A percentile compares a stretch with the other conserved stretches of the same genome.
Evolutionary conservation across 2,113 vertebrate species (phyloP).

Genomic region (Trogon surrucura): DNA sequence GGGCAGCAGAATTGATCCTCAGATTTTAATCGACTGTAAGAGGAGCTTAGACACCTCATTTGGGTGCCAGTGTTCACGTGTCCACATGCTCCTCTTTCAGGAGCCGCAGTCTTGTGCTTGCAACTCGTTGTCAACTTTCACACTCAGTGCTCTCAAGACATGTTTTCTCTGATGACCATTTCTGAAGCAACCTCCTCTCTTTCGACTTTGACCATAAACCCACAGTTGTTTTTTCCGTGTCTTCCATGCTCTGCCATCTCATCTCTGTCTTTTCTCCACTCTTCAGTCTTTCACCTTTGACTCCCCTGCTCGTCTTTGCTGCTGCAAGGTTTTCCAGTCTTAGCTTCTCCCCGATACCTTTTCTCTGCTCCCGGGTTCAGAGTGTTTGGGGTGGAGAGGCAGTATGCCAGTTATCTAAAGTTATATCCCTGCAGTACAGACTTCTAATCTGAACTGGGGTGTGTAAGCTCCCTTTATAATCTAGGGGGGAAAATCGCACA

Average conservation of each 20-base stretch:
- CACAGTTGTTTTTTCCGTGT: neutral
- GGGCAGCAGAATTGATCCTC: neutral
- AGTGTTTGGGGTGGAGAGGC: rapidly evolving
- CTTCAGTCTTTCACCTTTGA: too few relatives aligned
- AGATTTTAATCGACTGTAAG: neutral
- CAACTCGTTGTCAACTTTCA: neutral
- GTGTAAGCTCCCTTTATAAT: neutral
- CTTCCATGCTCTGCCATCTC: neutral
- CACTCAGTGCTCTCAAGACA: too few relatives aligned
- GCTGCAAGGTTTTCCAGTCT: neutral
- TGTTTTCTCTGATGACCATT: neutral
- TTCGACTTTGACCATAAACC: neutral
- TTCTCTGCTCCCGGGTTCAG: neutral
- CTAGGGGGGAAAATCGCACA: neutral
- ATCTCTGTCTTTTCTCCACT: neutral
- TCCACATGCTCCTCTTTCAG: neutral
- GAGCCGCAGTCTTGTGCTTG: neutral
- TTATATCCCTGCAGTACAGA: neutral
- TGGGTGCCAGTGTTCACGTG: neutral
- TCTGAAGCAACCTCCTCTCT: neutral
- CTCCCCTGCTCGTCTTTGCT: neutral
- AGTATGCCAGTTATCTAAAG: rapidly evolving
- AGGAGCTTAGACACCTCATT: neutral
- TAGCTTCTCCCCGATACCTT: neutral
- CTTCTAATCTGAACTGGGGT: neutral